phyloP scores from a whole-genome alignment of 2,113 vertebrate genomes.

The Carettochelys insculpta region DNA sequence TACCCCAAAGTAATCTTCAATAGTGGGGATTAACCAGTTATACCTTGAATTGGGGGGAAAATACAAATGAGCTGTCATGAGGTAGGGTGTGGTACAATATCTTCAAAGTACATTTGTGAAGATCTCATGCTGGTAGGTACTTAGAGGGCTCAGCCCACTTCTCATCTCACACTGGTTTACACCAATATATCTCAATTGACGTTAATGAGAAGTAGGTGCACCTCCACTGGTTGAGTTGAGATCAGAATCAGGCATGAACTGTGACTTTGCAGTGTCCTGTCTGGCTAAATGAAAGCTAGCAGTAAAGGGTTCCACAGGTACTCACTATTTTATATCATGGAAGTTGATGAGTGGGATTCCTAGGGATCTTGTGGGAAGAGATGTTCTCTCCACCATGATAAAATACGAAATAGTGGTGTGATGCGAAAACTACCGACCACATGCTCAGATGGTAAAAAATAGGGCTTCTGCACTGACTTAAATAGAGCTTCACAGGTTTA shows the following conservation, averaged over 20 bases:
- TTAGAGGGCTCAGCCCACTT: background rate
- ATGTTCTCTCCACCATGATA: background rate
- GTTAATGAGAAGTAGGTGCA: background rate
- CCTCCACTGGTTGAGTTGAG: background rate
- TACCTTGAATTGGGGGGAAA: background rate
- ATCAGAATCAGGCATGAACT: background rate
- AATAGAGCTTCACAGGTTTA: background rate
- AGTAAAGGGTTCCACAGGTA: background rate
- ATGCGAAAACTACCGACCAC: background rate
- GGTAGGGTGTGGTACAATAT: background rate
- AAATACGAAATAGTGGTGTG: background rate
- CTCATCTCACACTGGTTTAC: background rate
- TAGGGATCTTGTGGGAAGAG: background rate
- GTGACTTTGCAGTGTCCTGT: background rate
- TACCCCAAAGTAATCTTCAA: background rate
- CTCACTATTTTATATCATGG: background rate
- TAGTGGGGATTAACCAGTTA: background rate
- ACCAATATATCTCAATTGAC: background rate
- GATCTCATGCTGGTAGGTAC: background rate
- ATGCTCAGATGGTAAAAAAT: background rate
- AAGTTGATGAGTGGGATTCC: background rate
- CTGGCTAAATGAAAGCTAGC: background rate
- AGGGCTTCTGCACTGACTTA: background rate
- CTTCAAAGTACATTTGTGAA: background rate
- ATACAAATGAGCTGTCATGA: background rate